phyloP scores from a whole-genome alignment of 2,113 vertebrate species.

The Propithecus coquereli region DNA sequence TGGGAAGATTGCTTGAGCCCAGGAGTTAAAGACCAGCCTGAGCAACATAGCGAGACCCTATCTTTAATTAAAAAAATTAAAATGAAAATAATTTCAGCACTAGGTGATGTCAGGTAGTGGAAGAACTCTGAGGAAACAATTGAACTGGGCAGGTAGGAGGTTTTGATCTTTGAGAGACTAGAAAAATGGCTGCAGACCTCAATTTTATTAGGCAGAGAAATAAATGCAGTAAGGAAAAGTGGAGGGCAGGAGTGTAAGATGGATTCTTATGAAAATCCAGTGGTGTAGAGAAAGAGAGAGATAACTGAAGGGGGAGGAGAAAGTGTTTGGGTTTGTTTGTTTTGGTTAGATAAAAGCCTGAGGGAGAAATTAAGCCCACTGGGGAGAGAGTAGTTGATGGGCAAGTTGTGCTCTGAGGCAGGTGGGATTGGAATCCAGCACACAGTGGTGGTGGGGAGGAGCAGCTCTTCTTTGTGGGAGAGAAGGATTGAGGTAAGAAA shows the following conservation, averaged over 20 bases:
- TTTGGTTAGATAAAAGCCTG: background rate
- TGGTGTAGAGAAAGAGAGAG: background rate
- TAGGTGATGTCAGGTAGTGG: background rate
- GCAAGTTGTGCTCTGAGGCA: background rate
- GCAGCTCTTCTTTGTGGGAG: background rate
- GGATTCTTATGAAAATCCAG: background rate
- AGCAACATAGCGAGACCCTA: no score
- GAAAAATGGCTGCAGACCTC: background rate
- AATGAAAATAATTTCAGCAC: background rate
- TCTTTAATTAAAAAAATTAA: background rate
- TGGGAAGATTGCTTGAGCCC: no score
- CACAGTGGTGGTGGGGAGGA: background rate
- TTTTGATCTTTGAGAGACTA: background rate
- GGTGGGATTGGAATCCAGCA: background rate
- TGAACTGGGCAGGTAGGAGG: background rate
- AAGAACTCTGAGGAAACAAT: background rate
- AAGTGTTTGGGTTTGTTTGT: constrained; percentile 4
- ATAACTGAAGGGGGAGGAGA: background rate
- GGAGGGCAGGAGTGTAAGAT: background rate
- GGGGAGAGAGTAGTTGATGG: background rate
- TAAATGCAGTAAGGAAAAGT: background rate
- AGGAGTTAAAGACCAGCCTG: no score
- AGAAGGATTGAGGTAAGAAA: background rate
- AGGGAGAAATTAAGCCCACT: constrained; percentile 1
- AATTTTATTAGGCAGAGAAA: background rate